Conservation (phyloP, 2,113 vertebrate species). For the Arothron firmamentum region DNA sequence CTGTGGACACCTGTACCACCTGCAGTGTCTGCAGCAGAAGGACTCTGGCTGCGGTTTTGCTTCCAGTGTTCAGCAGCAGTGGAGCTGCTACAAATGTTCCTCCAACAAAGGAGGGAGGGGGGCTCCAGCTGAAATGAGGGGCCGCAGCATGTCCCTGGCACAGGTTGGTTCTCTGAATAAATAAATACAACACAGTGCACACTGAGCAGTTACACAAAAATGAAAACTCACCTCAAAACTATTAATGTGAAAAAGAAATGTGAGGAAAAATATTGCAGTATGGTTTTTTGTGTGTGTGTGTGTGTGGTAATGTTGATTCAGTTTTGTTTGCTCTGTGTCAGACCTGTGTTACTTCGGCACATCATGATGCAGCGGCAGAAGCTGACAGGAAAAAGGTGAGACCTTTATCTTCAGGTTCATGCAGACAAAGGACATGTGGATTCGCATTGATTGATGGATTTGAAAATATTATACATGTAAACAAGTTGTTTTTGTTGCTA, state of each 20-base stretch:
- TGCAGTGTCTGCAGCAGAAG: conserved; percentile 89
- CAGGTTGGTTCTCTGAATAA: conserved; percentile 81
- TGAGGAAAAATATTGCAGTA: too few relatives aligned
- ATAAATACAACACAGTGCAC: too few relatives aligned
- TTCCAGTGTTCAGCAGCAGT: conserved; percentile 73
- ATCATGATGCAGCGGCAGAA: conserved; percentile 57
- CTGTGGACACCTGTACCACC: conserved; percentile 95
- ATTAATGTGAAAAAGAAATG: too few relatives aligned
- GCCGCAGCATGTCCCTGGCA: conserved; percentile 72
- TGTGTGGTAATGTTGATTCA: background rate
- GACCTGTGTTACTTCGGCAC: conserved; percentile 70
- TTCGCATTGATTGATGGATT: too few relatives aligned
- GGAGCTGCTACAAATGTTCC: conserved; percentile 93
- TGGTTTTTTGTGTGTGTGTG: too few relatives aligned
- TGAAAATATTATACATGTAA: too few relatives aligned
- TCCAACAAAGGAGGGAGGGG: conserved; percentile 80
- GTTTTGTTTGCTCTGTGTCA: conserved; percentile 41
- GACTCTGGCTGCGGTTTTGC: conserved; percentile 67
- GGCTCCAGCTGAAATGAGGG: conserved; percentile 67
- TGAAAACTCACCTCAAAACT: too few relatives aligned
- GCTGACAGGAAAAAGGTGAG: conserved; percentile 71
- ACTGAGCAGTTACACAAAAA: too few relatives aligned
- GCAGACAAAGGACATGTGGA: too few relatives aligned
- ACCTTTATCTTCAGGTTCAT: background rate
- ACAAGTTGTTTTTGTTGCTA: background rate